Evolutionary conservation across 1,140 invertebrate species (phyloP), one percentile per base, ranked within the genome.

Genomic region (Sminthurinus signatus): DNA sequence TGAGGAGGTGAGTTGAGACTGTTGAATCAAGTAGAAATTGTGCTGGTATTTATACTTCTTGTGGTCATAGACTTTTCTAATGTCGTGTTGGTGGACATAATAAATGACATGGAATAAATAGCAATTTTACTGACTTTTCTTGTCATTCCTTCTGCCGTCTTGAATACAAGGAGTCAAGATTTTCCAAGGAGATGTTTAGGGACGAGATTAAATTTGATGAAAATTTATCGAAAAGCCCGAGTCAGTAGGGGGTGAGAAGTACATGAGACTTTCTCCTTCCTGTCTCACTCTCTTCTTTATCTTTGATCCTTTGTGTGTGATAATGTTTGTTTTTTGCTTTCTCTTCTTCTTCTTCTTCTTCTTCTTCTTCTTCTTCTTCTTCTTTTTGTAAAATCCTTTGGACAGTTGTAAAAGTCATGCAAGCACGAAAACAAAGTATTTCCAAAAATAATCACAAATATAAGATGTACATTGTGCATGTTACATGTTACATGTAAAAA

Each of bases 221-320:
- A 67, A 67, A 67, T 67, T 62, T 67, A 67, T 67, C 44, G 65
- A 60, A 29, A n/a, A 62, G 48, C 44, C 48, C n/a, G 19, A 29
- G 32, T 42, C 60, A n/a, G 54, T 27, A 25, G 59, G 64, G 64
- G 64, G 60, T 54, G 19, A 52, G 19, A 8, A 39, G 17, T 17
- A 39, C 8, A 48, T 19, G 10, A 14, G 15, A 17, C 14, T 52
- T 12, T 28, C 27, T 52, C 50, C 27, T 52, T 52, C 8, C 14
- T 25, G 5, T 36, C 32, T 36, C 32, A 36, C 32, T 36, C 32
- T n/a, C n/a, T n/a, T n/a, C 32, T 8, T 36, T 36, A 8, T 15
- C 32, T 36, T 36, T 36, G 32, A 5, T 36, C 32, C 32, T 15
- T 8, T 5, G n/a, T n/a, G n/a, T n/a, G n/a, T n/a, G n/a, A n/a